Base-by-base conservation (phyloP, 2,888 invertebrate species). In the Pilophorus perplexus region DNA sequence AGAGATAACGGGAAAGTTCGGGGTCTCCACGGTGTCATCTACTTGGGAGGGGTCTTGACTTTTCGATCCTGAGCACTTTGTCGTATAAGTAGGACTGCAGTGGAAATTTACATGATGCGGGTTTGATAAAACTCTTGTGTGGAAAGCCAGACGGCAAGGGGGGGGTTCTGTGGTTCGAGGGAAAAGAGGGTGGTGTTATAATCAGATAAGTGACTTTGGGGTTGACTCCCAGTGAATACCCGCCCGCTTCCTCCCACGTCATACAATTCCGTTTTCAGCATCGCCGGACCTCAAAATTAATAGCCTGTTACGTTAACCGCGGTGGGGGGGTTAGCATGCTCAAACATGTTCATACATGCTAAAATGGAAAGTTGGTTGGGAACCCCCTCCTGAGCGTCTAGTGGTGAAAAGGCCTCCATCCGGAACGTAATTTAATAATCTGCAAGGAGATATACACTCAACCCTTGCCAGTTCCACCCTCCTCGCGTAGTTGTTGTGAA, bases 291-390 rank as follows among this genome's bases (percentile, higher is more conserved):
- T 42, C 18, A 16, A 14, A 42, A 42, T 42, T 42, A 42, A 42
- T 42, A 42, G 42, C 42, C 42, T 42, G 42, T 42, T 18, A 16
- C 42, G 16, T 16, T 42, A 42, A 42, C 20, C 42, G 42, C 16
- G 42, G 42, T 42, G 18, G 3, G 8, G 42, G 42, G 18, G 42
- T 42, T 42, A 3, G 14, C 42, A 42, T 42, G 42, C 42, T 42
- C 42, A 42, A 42, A 42, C 42, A 40, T 40, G 40, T 4, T n/a
- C 40, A 14, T 18, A 42, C 16, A 20, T 16, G 42, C 5, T 40
- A 14, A 18, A 42, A 20, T 42, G 42, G 42, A 42, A 42, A 42
- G n/a, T n/a, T n/a, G n/a, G n/a, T n/a, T n/a, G n/a, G n/a, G n/a
- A n/a, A n/a, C n/a, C n/a, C 42, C 42, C 42, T 42, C 6, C 8